Evolutionary conservation across 2,113 vertebrate species (phyloP), one percentile per base, ranked within the genome.

Genomic region (Brachionichthys hirsutus): DNA sequence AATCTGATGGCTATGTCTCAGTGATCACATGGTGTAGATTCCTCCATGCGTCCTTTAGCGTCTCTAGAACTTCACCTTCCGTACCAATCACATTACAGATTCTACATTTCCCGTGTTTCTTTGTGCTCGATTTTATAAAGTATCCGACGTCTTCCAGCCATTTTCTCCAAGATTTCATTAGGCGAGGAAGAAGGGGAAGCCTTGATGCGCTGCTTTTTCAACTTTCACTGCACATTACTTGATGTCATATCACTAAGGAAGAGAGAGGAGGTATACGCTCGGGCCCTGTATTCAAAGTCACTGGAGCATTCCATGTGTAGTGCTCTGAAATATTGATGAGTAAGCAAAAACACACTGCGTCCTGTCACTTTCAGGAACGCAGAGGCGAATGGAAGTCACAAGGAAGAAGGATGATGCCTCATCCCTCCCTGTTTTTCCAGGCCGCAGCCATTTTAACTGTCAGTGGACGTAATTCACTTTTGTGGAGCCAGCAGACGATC

Each of bases 311-410:
- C 63, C 81, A 83, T 83, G 82, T 83, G 85, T 83, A 82, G 81
- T 71, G 76, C 84, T 78, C 80, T 91, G 75, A 91, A 90, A 89
- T 87, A 90, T 89, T 86, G 84, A 88, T 83, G 85, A 88, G 85
- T 91, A 88, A 88, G 88, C 84, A 89, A 88, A 88, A 89, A 89
- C 84, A 85, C 74, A 65, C 62, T 70, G 78, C 77, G 73, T 83
- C 78, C 88, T 89, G 86, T 87, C 89, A 88, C 79, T 89, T 86
- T 85, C 69, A 65, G 75, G 61, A 85, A 77, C 55, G 50, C 50
- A 67, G 65, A 70, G 62, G 67, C 70, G 48, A 81, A 87, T 74
- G 74, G 83, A 78, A 80, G 77, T 85, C 81, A 49, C 79, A 75
- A 64, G 72, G 79, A 85, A 84, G 83, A 85, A 75, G 70, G 81